Evolutionary conservation across 2,797 vertebrate species (phyloP), one percentile per base, ranked within the genome.

Genomic region (Typhlichthys eigenmanni): DNA sequence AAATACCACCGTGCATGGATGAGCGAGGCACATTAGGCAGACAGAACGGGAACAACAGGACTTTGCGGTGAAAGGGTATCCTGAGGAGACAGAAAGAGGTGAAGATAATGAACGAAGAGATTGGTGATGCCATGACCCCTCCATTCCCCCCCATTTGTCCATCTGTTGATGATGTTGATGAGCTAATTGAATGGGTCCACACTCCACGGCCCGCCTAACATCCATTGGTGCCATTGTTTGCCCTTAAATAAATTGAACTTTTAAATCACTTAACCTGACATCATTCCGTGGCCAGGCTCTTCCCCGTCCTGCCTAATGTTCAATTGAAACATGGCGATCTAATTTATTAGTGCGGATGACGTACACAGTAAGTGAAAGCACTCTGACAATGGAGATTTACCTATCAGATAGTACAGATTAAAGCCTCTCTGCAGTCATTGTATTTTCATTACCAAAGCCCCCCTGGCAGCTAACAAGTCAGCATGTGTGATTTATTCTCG

Each of bases 151-250:
- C 47, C 11, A 50, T 47, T 68, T 3, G 71, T 57, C 80, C 88
- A 89, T 87, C 85, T 89, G 88, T 52, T 76, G 78, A 81, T 87
- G 71, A 80, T 29, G 79, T 82, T 87, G 72, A 80, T 19, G 11
- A 74, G 52, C 72, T 63, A 87, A 85, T 78, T 9, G 79, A 81
- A 66, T 72, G 75, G 79, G 62, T 58, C 48, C 59, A 61, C 72
- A 68, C 51, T 24, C 56, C 19, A 64, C 17, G 4, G 32, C 14
- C 58, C 59, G 6, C 62, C 69, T 56, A 19, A 24, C 5, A 47
- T 57, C 52, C 55, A 56, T 61, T 71, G 67, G 58, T 19, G 34
- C 56, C 8, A 51, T 67, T 59, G 34, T 3, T 38, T 29, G 24
- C 24, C 24, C 24, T 29, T 29, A 29, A 29, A 29, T 29, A 29